Conservation (phyloP, 2,797 vertebrate species). For the Epinephelus malabaricus region DNA sequence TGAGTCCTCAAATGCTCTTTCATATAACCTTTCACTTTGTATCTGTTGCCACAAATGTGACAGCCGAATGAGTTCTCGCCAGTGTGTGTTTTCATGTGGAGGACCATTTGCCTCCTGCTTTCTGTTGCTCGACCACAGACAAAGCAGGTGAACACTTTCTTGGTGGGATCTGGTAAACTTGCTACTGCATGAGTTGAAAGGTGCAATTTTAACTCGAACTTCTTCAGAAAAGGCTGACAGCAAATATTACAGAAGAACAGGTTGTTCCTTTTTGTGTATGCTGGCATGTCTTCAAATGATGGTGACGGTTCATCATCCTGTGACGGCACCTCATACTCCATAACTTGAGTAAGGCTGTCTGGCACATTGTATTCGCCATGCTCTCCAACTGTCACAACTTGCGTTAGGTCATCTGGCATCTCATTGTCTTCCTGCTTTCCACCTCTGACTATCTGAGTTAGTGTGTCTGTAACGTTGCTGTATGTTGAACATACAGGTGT, state of each 20-base stretch:
- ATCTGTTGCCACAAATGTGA: conserved; percentile 22
- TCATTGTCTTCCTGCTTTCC: conserved; percentile 7
- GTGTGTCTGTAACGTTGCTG: not conserved
- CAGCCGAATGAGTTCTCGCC: conserved; percentile 12
- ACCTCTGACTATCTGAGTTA: not conserved
- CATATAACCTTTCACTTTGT: conserved; percentile 31
- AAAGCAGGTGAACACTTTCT: not conserved
- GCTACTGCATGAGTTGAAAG: not conserved
- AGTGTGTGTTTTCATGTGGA: conserved; percentile 25
- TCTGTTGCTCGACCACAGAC: conserved; percentile 1
- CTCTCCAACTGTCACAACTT: conserved; percentile 5
- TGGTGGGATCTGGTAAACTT: not conserved
- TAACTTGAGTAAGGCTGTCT: not conserved
- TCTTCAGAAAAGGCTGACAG: conserved; percentile 15
- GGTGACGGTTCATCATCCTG: not conserved
- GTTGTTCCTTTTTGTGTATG: not conserved
- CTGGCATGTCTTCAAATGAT: not conserved
- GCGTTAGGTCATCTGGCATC: not conserved
- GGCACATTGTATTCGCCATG: not conserved
- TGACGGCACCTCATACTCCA: not conserved
- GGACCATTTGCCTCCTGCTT: conserved; percentile 13
- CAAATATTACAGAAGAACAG: conserved; percentile 25
- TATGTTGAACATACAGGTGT: not conserved
- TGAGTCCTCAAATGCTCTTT: conserved; percentile 42
- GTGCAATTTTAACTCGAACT: not conserved